phyloP scores from a whole-genome alignment of 2,113 vertebrate genomes.

The Dendrocopos noguchii region DNA sequence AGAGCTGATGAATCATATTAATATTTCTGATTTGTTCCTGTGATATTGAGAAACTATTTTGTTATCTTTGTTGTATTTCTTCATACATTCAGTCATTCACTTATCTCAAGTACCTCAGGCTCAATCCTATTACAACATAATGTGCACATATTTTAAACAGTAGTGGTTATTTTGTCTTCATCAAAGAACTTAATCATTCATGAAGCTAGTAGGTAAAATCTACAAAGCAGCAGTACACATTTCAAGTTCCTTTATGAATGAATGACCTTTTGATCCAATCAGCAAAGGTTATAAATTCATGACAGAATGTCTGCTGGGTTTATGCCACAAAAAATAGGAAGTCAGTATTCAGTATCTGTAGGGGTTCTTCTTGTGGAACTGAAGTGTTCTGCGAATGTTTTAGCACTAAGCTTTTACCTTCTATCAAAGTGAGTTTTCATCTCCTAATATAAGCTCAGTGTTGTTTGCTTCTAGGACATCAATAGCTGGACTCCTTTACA shows the following conservation, averaged over 20 bases:
- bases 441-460: neutral
- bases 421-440: neutral
- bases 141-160: constrained; percentile 27
- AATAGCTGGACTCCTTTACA: neutral
- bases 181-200: neutral
- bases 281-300: neutral
- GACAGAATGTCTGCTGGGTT: neutral
- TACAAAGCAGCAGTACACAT: neutral
- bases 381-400: neutral
- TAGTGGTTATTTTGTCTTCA: neutral
- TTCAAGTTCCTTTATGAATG: neutral
- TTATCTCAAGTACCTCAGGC: constrained; percentile 52
- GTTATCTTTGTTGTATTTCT: constrained; percentile 65
- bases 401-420: neutral
- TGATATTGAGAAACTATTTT: constrained; percentile 44
- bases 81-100: constrained; percentile 5
- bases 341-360: neutral
- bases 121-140: constrained; percentile 22
- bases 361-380: neutral
- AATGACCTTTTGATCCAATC: neutral
- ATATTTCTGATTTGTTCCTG: constrained; percentile 36
- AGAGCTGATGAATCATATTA: constrained; percentile 24
- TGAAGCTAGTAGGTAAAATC: constrained; percentile 3
- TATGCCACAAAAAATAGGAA: neutral
- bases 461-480: neutral